Base-by-base conservation (phyloP, 2,113 vertebrate genomes). In the Halichoerus grypus region DNA sequence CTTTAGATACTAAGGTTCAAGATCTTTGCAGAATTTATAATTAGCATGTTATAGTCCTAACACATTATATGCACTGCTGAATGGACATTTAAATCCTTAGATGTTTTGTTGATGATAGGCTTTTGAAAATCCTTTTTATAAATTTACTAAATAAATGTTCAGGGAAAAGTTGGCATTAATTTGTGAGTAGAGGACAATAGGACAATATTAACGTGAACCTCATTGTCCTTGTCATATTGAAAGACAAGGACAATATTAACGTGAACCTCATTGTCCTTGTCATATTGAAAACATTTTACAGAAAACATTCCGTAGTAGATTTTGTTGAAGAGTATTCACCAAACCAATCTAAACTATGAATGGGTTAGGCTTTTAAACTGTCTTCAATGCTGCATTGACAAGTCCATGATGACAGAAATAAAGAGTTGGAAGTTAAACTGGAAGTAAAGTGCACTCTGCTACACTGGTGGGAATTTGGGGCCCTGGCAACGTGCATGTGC, bases 81-180 rank as follows among this genome's bases (percentile, higher is more conserved):
- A 33, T 24, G 55, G 57, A 31, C 2, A 85, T 82, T 88, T 74
- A 55, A 77, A 63, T 77, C 46, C 71, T 96, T 53, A 42, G 65
- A 31, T 26, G 4, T 96, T 59, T 84, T 24, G 28, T 65, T 94
- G 36, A 67, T 85, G 88, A 79, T 21, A 92, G 36, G 14, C 33
- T 87, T 74, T 76, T 55, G 14, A 97, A 88, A 86, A 89, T 79
- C 4, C 12, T 94, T 76, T 42, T 88, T 88, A 85, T 46, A 95
- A 93, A 88, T 93, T 49, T 65, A 91, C 7, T 7, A 71, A 91
- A 81, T 12, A 85, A 82, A 95, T 33, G 7, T 57, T 82, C 77
- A 86, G 46, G 10, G 28, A 57, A 59, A 93, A 42, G 15, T 4
- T 96, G 18, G 14, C 61, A 2, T 79, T 83, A 63, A 53, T 33